Evolutionary conservation across 2,797 vertebrate genomes (phyloP).

Genomic region (Sphenopsis melanotis): DNA sequence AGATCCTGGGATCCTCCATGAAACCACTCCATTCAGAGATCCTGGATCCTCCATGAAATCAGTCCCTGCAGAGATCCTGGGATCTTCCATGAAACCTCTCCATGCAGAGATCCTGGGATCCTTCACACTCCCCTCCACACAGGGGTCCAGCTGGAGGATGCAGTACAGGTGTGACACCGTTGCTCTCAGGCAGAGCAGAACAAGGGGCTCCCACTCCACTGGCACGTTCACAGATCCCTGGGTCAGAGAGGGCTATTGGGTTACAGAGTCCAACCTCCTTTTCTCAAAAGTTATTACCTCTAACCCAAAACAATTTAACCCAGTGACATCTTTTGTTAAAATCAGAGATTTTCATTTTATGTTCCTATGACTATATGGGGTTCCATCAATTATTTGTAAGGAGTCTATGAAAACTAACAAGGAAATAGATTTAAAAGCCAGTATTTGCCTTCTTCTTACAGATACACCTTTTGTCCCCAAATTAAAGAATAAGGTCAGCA

Average conservation of each 20-base stretch:
- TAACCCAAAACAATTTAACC: background rate
- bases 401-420: background rate
- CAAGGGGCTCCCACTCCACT: background rate
- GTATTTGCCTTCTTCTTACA: background rate
- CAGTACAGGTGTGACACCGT: background rate
- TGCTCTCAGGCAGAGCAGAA: background rate
- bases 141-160: background rate
- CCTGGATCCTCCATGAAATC: background rate
- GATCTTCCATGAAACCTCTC: background rate
- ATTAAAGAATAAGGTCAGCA: background rate
- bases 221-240: background rate
- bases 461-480: background rate
- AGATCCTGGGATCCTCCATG: background rate
- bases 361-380: background rate
- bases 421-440: background rate
- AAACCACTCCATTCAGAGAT: accelerated
- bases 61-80: accelerated
- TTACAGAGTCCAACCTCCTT: background rate
- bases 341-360: background rate
- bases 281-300: background rate
- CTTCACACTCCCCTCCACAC: accelerated
- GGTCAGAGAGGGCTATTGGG: background rate
- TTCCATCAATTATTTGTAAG: background rate
- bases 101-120: background rate
- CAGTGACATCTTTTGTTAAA: background rate